Conservation (phyloP, 2,888 invertebrate genomes). For the Pollenia griseotomentosa region DNA sequence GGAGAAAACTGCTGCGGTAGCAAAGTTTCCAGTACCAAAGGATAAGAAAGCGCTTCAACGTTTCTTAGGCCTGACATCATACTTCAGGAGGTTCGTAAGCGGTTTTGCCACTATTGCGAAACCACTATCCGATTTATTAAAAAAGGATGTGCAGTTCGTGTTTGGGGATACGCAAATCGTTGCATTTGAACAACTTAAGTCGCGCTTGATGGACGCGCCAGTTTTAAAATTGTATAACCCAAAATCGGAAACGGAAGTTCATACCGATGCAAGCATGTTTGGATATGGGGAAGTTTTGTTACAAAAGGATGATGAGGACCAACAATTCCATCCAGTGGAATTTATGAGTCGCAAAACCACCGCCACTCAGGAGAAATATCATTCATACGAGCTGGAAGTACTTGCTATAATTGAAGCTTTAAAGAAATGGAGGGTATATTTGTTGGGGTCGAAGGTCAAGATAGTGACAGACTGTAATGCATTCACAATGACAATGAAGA, state of each 20-base stretch:
- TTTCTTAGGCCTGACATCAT: conserved; percentile 55
- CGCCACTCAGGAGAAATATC: conserved; percentile 75
- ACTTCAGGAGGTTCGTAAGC: conserved; percentile 68
- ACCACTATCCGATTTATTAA: conserved; percentile 55
- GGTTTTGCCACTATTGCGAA: conserved; percentile 43
- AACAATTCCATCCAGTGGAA: too few relatives aligned
- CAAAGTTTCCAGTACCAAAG: conserved; percentile 53
- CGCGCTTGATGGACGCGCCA: conserved; percentile 15
- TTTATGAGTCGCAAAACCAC: too few relatives aligned
- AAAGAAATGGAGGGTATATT: conserved; percentile 76
- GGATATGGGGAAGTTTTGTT: too few relatives aligned
- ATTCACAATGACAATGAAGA: conserved; percentile 62
- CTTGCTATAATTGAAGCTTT: conserved; percentile 60
- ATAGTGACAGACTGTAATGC: too few relatives aligned
- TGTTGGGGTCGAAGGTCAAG: too few relatives aligned
- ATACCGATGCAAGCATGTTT: background rate
- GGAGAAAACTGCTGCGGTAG: conserved; percentile 51
- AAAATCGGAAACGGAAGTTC: conserved; percentile 14
- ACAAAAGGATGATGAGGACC: too few relatives aligned
- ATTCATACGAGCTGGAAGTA: conserved; percentile 77
- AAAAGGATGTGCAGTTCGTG: conserved; percentile 74
- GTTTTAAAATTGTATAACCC: conserved; percentile 36
- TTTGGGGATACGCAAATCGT: conserved; percentile 70
- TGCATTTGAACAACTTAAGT: background rate
- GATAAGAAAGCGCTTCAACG: conserved; percentile 32